Percentiles rank a stretch among this genome's conserved stretches.
phyloP scores from a whole-genome alignment of 2,888 invertebrate genomes.

The Acanthosepion pharaonis region DNA sequence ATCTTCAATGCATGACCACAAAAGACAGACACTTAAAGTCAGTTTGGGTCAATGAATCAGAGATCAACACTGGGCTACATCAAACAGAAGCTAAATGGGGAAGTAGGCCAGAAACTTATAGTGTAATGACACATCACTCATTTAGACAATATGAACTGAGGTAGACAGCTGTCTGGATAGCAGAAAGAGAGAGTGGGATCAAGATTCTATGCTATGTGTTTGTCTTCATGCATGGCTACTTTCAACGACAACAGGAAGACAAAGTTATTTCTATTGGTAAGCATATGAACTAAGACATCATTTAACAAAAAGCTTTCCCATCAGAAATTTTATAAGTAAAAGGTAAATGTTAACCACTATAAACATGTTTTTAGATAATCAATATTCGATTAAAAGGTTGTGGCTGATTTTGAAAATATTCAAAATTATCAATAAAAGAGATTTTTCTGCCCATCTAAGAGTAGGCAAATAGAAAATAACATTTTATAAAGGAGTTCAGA shows the following conservation, averaged over 20 bases:
- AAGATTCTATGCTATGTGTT: not conserved
- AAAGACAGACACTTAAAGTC: not conserved
- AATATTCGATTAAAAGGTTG: too few species aligned
- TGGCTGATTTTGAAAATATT: too few species aligned
- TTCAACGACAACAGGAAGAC: not conserved
- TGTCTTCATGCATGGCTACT: not conserved
- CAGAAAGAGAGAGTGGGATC: not conserved
- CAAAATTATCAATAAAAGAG: too few species aligned
- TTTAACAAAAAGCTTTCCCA: too few species aligned
- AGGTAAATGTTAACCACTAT: too few species aligned
- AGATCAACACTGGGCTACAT: not conserved
- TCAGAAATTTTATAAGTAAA: too few species aligned
- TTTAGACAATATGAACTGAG: not conserved
- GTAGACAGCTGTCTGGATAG: not conserved
- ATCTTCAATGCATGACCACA: not conserved
- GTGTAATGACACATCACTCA: not conserved
- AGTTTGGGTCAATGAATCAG: not conserved
- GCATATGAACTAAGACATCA: too few species aligned
- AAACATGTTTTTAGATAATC: too few species aligned
- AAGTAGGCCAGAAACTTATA: not conserved
- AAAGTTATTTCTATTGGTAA: too few species aligned
- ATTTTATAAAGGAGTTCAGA: too few species aligned
- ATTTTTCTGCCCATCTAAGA: too few species aligned
- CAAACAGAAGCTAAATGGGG: not conserved
- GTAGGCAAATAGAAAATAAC: too few species aligned